These are phyloP conservation scores for Tetragnatha versicolor DNA, from an alignment of 1,140 invertebrate genomes.

Conservation along the genomic window DNA sequence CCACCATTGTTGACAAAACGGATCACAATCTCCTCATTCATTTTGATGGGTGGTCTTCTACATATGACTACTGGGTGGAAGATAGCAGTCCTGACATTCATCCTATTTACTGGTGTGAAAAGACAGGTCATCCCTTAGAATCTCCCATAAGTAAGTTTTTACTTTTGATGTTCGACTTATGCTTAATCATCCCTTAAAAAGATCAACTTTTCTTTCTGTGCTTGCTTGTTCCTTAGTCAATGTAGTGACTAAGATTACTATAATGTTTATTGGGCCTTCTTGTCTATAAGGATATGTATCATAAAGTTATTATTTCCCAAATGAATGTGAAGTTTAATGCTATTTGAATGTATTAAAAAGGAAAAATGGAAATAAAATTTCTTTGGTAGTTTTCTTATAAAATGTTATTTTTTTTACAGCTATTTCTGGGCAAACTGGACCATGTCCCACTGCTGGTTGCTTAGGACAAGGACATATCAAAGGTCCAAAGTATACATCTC, in stretches of 20 bases:
- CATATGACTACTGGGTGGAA: conserved; percentile 87
- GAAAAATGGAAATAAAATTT: no score
- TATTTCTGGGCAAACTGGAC: conserved; percentile 8
- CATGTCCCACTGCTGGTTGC: conserved; percentile 75
- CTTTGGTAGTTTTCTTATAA: no score
- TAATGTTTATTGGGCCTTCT: no score
- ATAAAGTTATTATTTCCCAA: no score
- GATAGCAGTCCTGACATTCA: conserved; percentile 91
- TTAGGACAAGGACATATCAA: conserved; percentile 86
- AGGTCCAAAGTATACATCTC: conserved; percentile 80
- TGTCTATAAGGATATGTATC: no score
- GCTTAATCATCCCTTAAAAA: no score
- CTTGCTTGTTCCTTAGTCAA: no score
- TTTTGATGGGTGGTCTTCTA: conserved; percentile 89
- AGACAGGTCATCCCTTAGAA: conserved; percentile 86
- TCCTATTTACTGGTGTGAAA: conserved; percentile 87
- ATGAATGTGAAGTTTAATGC: no score
- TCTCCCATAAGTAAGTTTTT: conserved; percentile 67
- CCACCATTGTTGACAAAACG: conserved; percentile 78
- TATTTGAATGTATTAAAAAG: no score
- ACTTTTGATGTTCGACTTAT: no score
- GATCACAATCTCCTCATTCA: conserved; percentile 74
- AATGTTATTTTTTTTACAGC: conserved; percentile 16
- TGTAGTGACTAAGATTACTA: no score
- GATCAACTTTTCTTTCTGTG: background rate